phyloP scores from a whole-genome alignment of 64 coral and sea anemone species.

The Montipora cactus region DNA sequence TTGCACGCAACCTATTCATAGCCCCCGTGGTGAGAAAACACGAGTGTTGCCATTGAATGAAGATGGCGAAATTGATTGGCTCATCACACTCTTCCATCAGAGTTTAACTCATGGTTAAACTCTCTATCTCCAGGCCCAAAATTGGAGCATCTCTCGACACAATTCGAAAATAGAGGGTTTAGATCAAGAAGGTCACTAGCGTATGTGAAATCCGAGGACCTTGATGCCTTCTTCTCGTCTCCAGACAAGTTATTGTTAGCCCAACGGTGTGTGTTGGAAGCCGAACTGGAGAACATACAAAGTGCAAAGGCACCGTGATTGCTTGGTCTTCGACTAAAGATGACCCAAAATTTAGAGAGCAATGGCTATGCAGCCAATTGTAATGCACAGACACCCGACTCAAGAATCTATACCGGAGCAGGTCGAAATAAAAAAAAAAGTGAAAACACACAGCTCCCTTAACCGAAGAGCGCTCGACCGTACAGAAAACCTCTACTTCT shows the following conservation, averaged over 20 bases:
- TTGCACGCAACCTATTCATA: not conserved
- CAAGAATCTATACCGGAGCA: not conserved
- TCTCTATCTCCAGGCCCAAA: conserved; percentile 29
- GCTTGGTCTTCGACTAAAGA: not conserved
- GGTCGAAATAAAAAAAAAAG: not conserved
- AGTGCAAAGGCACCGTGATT: not conserved
- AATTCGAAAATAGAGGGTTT: conserved; percentile 46
- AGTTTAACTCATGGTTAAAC: conserved; percentile 32
- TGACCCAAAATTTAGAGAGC: not conserved
- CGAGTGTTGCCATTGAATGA: not conserved
- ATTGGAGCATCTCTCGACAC: conserved; percentile 26
- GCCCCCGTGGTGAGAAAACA: not conserved
- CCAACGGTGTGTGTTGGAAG: conserved; percentile 25
- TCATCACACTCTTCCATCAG: not conserved
- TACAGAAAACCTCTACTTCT: conserved; percentile 41
- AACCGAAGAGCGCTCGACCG: not conserved
- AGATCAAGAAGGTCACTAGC: conserved; percentile 6
- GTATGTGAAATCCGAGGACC: conserved; percentile 2
- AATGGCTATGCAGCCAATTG: not conserved
- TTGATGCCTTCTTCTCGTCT: conserved; percentile 36
- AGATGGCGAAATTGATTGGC: not conserved
- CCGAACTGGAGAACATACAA: conserved; percentile 18
- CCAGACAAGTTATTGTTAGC: conserved; percentile 43
- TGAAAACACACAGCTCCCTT: conserved; percentile 1
- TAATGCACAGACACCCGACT: not conserved